Conservation (phyloP, 1,140 invertebrate species). For the Heliothis virescens region DNA sequence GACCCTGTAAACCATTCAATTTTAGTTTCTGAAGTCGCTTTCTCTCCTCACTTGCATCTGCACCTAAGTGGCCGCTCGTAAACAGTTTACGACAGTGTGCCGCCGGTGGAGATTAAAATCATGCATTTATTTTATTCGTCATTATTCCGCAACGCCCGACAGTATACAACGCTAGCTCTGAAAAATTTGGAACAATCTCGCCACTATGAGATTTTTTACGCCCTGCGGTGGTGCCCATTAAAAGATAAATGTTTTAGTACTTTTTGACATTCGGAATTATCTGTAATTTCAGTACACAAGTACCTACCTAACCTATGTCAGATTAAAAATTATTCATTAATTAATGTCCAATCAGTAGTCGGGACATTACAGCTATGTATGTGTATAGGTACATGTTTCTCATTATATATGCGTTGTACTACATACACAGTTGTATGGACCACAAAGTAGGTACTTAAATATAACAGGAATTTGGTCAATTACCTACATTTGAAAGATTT, state of each 20-base stretch:
- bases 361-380: no score
- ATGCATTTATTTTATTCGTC: slow-evolving; percentile 81
- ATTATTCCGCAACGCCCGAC: slow-evolving; percentile 69
- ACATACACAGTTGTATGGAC: not conserved
- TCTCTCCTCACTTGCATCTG: slow-evolving; percentile 39
- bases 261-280: slow-evolving; percentile 9
- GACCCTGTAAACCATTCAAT: not conserved
- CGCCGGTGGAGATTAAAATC: slow-evolving; percentile 77
- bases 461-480: not conserved
- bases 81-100: slow-evolving; percentile 75
- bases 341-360: not conserved
- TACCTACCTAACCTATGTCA: no score
- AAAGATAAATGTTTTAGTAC: slow-evolving; percentile 38
- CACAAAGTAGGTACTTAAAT: not conserved
- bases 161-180: slow-evolving; percentile 39
- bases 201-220: slow-evolving; percentile 12
- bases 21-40: not conserved
- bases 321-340: no score
- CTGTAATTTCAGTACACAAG: no score
- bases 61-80: slow-evolving; percentile 67
- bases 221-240: slow-evolving; percentile 20
- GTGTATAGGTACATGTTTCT: no score
- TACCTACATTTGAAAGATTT: not conserved
- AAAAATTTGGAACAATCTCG: slow-evolving; percentile 40
- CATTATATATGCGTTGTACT: not conserved